Conservation (phyloP, 2,888 invertebrate genomes). For the Leptothorax acervorum region DNA sequence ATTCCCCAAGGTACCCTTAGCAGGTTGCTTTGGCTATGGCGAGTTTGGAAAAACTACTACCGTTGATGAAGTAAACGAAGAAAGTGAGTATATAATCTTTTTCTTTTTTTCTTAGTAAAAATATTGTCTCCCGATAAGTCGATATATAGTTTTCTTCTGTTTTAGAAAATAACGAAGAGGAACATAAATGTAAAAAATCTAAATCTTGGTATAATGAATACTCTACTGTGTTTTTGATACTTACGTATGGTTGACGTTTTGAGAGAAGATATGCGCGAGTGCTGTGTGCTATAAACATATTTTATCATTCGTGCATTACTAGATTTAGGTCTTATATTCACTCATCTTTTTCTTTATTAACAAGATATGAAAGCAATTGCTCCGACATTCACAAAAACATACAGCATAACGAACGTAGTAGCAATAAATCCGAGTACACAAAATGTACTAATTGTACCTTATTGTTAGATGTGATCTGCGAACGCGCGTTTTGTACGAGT, state of each 20-base stretch:
- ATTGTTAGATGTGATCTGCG: not conserved
- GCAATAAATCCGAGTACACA: not conserved
- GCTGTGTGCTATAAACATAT: not conserved
- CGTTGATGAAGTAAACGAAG: slow-evolving; percentile 10
- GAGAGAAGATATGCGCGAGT: not conserved
- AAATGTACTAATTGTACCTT: not conserved
- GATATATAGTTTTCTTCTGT: not conserved
- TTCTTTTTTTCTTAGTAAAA: not conserved
- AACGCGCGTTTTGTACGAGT: not conserved
- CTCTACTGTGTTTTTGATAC: slow-evolving; percentile 80
- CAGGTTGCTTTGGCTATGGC: slow-evolving; percentile 81
- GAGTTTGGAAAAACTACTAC: slow-evolving; percentile 79
- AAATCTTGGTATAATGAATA: slow-evolving; percentile 43
- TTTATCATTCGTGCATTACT: not conserved
- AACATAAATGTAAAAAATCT: not conserved
- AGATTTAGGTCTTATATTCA: not conserved
- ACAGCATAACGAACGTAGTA: not conserved
- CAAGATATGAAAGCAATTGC: not conserved
- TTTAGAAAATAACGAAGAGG: not conserved
- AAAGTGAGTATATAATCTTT: slow-evolving; percentile 28
- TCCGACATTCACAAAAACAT: slow-evolving; percentile 21
- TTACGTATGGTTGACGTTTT: slow-evolving; percentile 76
- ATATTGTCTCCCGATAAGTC: not conserved
- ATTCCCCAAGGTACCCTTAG: slow-evolving; percentile 81
- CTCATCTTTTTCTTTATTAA: not conserved